Evolutionary conservation across 1,140 invertebrate species (phyloP), one percentile per base, ranked within the genome.

Genomic region (Drosophila parvula): DNA sequence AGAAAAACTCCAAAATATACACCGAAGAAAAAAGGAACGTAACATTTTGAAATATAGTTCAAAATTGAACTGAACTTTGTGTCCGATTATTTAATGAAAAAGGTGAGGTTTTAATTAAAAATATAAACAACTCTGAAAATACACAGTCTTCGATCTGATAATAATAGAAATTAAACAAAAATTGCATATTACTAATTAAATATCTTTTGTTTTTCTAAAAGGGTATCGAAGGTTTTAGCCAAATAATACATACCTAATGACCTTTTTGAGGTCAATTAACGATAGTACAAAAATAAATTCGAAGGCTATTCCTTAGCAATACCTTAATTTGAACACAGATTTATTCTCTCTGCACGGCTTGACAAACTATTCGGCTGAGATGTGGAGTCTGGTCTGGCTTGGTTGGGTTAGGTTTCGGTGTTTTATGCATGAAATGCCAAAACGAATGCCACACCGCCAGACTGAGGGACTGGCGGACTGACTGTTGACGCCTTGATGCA

Each of bases 351-450:
- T 69, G 62, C 62, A 69, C 11, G 32, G 34, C 69, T 81, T 88
- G 83, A 88, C 83, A 88, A 88, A 88, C 83, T 88, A 79, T 68
- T 71, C 61, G 62, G 10, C 27, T 51, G 48, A 48, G 47, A 59
- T 57, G 62, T 58, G 56, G 64, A 68, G 62, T 65, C 61, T 61
- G 62, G 58, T 63, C 51, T 64, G 59, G 60, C 47, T 74, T 57
- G 78, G 44, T 38, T 56, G 53, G 40, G 41, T 38, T 56, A 47
- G 40, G 41, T 53, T 36, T 61, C 56, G 61, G 69, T 74, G 78
- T 78, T 86, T 85, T 85, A 78, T 78, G 78, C 83, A 81, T 81
- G 82, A 80, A 84, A 85, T 86, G 84, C 64, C 82, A 85, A 70
- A 78, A 64, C 74, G 79, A 77, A 82, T 88, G 79, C 83, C 82